Evolutionary conservation across 2,888 invertebrate genomes (phyloP).

Genomic region (Pediacus dermestoides): DNA sequence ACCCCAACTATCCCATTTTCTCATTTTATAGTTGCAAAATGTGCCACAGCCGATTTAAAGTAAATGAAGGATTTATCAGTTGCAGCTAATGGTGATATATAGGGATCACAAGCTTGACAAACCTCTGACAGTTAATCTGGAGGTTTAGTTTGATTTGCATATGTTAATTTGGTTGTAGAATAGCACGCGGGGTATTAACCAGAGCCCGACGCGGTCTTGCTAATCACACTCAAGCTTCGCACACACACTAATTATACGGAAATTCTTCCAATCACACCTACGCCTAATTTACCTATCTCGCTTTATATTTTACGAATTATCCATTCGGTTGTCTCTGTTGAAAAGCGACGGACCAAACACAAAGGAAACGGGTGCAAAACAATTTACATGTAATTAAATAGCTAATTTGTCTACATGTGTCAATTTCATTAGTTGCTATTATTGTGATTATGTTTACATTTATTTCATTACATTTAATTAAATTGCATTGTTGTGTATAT

Average conservation of each 20-base stretch:
- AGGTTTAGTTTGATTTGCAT: slow-evolving; percentile 44
- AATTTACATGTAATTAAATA: slow-evolving; percentile 32
- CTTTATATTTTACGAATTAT: slow-evolving; percentile 9
- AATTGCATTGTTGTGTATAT: slow-evolving; percentile 8
- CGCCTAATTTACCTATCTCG: slow-evolving; percentile 15
- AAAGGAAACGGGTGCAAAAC: slow-evolving; percentile 9
- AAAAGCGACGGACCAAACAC: slow-evolving; percentile 5
- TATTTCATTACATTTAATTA: slow-evolving; percentile 12
- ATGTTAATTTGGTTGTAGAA: slow-evolving; percentile 41
- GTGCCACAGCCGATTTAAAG: slow-evolving; percentile 17
- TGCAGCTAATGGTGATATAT: slow-evolving; percentile 31
- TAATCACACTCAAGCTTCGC: slow-evolving; percentile 31
- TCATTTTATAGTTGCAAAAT: too few relatives aligned
- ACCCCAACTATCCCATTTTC: too few relatives aligned
- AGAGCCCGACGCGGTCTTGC: slow-evolving; percentile 35
- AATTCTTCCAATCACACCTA: slow-evolving; percentile 27
- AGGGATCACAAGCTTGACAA: slow-evolving; percentile 41
- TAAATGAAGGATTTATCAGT: slow-evolving; percentile 26
- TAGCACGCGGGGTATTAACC: slow-evolving; percentile 40
- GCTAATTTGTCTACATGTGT: slow-evolving; percentile 28
- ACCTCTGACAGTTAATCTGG: slow-evolving; percentile 46
- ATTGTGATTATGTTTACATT: slow-evolving; percentile 20
- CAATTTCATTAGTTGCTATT: slow-evolving; percentile 30
- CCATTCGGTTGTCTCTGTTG: neutral
- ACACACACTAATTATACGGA: slow-evolving; percentile 30